Percentiles rank a stretch among this genome's conserved stretches.
phyloP scores from a whole-genome alignment of 2,113 vertebrate species.

The Panurus biarmicus region DNA sequence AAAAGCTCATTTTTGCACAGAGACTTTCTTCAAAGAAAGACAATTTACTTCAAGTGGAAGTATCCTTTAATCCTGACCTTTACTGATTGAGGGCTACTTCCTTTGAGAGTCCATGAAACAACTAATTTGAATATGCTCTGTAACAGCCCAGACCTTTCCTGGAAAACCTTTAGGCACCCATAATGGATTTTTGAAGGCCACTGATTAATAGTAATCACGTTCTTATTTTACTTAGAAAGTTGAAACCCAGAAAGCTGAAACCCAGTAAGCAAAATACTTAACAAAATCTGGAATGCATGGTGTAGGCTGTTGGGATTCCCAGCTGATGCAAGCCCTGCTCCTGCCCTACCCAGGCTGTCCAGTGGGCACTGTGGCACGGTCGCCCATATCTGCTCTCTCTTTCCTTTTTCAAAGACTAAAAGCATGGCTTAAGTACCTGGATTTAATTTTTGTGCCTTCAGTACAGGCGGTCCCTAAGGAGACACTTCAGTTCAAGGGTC shows the following conservation, averaged over 20 bases:
- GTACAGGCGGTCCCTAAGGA: neutral
- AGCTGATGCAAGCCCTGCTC: neutral
- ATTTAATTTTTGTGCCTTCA: neutral
- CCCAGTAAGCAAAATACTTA: neutral
- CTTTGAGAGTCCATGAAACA: neutral
- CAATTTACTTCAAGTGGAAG: neutral
- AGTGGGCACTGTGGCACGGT: fast-evolving
- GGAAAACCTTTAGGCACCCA: neutral
- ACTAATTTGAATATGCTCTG: neutral
- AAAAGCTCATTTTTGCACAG: neutral
- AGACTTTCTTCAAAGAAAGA: neutral
- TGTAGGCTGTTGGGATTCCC: neutral
- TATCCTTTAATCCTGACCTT: neutral
- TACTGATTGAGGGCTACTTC: neutral
- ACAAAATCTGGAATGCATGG: fast-evolving
- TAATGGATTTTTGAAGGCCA: neutral
- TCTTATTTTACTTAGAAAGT: neutral
- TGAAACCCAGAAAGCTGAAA: neutral
- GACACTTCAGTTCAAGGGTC: neutral
- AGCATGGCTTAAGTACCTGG: neutral
- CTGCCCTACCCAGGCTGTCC: neutral
- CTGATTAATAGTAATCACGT: neutral
- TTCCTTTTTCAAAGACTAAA: neutral
- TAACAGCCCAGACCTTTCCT: neutral
- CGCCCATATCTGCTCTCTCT: neutral